Percentiles rank a stretch among this genome's conserved stretches.
Conservation (phyloP, 2,797 vertebrate species). For the Malacoctenus gilli region DNA sequence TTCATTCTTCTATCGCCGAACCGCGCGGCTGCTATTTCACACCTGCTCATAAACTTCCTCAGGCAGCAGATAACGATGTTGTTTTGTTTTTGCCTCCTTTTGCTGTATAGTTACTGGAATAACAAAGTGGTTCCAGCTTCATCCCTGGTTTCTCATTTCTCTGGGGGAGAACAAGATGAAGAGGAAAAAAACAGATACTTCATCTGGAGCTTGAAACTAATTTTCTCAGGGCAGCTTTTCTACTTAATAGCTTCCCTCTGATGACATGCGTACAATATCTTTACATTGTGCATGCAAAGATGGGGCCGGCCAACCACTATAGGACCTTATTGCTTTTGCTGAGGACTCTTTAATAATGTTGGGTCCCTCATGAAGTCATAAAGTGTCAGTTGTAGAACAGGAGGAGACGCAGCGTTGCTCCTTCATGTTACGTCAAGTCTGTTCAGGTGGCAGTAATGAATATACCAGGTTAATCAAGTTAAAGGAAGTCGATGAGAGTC, state of each 20-base stretch:
- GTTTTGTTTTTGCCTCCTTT: slow-evolving; percentile 64
- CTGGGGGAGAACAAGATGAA: slow-evolving; percentile 26
- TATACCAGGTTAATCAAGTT: slow-evolving; percentile 28
- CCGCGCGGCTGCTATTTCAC: slow-evolving; percentile 58
- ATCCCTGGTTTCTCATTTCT: slow-evolving; percentile 43
- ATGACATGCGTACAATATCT: slow-evolving; percentile 11
- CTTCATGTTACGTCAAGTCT: slow-evolving; percentile 1
- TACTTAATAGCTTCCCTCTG: slow-evolving; percentile 5
- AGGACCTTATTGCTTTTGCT: slow-evolving; percentile 16
- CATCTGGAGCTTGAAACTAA: slow-evolving; percentile 6
- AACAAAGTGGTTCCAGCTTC: slow-evolving; percentile 61
- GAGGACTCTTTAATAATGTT: slow-evolving; percentile 9
- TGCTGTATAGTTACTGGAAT: slow-evolving; percentile 59
- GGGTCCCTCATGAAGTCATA: slow-evolving; percentile 11
- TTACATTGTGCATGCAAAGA: not conserved
- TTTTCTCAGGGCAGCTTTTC: slow-evolving; percentile 22
- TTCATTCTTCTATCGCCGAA: slow-evolving; percentile 52
- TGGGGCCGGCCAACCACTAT: not conserved
- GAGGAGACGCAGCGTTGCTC: slow-evolving; percentile 3
- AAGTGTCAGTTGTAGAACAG: not conserved
- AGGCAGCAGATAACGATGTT: slow-evolving; percentile 72
- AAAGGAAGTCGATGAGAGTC: slow-evolving; percentile 21
- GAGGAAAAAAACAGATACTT: slow-evolving; percentile 36
- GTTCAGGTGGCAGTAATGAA: slow-evolving; percentile 27
- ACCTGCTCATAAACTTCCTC: slow-evolving; percentile 76